Percentiles rank a stretch among this genome's conserved stretches.
Evolutionary conservation across 2,113 vertebrate genomes (phyloP).

Genomic region (Platysteira castanea): DNA sequence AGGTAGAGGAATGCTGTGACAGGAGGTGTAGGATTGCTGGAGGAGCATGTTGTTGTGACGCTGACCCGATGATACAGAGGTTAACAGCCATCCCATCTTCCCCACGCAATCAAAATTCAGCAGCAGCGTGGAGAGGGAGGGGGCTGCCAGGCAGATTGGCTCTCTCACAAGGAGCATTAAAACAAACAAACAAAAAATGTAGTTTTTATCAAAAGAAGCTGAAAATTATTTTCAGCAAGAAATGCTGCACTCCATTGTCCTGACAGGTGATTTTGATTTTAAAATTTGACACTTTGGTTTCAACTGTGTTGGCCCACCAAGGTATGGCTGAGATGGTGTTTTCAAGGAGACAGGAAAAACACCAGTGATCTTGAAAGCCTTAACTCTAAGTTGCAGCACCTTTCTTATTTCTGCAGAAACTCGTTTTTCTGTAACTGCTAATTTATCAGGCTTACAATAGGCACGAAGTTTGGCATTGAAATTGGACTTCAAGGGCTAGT

Average conservation of each 20-base stretch:
- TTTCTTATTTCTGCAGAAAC: background rate
- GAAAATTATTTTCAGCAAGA: background rate
- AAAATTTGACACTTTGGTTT: background rate
- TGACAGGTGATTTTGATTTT: background rate
- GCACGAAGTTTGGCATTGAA: background rate
- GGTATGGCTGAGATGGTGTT: background rate
- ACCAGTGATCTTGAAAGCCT: background rate
- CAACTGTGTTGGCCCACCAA: background rate
- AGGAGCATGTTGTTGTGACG: slow-evolving; percentile 12
- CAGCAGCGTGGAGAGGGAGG: background rate
- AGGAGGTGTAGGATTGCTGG: slow-evolving; percentile 5
- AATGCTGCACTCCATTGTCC: accelerated
- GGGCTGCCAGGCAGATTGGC: background rate
- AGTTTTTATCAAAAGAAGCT: background rate
- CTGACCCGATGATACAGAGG: background rate
- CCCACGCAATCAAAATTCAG: background rate
- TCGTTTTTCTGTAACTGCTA: accelerated
- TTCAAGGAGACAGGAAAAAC: background rate
- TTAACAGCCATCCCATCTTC: background rate
- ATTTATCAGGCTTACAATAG: background rate
- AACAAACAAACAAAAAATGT: background rate
- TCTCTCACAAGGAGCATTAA: background rate
- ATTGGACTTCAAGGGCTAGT: background rate
- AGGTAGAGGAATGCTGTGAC: slow-evolving; percentile 31
- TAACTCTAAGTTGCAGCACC: background rate